Base-by-base conservation (phyloP, 2,113 vertebrate species). In the Ictalurus furcatus region DNA sequence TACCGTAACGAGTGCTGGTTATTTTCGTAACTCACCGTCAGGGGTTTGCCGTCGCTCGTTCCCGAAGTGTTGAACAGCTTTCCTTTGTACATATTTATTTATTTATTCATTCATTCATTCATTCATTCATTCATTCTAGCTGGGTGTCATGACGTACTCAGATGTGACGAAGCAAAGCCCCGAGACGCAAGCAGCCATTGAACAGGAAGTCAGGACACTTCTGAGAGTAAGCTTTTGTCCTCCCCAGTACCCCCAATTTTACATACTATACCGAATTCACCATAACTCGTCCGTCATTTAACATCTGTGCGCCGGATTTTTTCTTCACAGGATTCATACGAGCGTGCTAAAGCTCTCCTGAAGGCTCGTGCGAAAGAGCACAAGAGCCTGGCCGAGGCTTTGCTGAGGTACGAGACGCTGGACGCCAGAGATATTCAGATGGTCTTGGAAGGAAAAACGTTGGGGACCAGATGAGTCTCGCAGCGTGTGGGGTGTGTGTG, bases 351-450 rank as follows among this genome's bases (percentile, higher is more conserved):
- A 94, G 94, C 94, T 87, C 95, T 99, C 90, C 94, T 99, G 92
- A 99, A 98, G 95, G 96, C 95, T 87, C 98, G 96, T 25, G 94
- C 97, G 87, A 98, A 98, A 93, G 98, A 99, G 92, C 98, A 99
- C 95, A 98, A 97, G 93, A 97, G 95, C 93, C 95, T 99, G 92
- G 98, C 98, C 3, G 97, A 99, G 91, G 98, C 98, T 91, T 95
- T 99, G 93, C 92, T 99, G 93, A 97, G 95, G 92, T 99, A 99
- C 0, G 98, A 99, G 93, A 99, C 98, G 59, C 94, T 99, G 95
- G 97, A 99, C 93, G 97, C 96, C 96, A 99, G 98, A 97, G 98
- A 99, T 93, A 99, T 99, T 91, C 97, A 96, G 89, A 94, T 98
- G 93, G 97, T 99, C 91, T 92, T 99, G 88, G 98, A 99, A 94